Evolutionary conservation across 64 coral and sea anemone species (phyloP).

Genomic region (Montipora sp.): DNA sequence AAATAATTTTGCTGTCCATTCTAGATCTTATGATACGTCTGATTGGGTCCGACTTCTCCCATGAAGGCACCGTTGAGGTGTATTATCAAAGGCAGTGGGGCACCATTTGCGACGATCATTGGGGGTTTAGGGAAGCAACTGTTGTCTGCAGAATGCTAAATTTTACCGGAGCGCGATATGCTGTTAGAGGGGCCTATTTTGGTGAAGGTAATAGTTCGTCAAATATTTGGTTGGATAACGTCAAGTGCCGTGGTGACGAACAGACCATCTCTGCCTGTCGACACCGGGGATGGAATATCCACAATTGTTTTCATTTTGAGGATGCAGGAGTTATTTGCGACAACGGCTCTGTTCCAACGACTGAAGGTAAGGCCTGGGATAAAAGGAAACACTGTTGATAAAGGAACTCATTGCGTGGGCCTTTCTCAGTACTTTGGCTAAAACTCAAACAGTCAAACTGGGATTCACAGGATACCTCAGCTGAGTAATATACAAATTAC

Average conservation of each 20-base stretch:
- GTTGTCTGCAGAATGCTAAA: slow-evolving; percentile 79
- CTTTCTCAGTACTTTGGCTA: no score
- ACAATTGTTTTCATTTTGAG: slow-evolving; percentile 61
- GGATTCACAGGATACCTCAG: no score
- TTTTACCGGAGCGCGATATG: slow-evolving; percentile 46
- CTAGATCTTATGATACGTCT: slow-evolving; percentile 54
- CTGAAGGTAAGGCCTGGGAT: neutral
- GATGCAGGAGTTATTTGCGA: slow-evolving; percentile 64
- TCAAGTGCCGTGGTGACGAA: slow-evolving; percentile 65
- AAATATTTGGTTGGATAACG: slow-evolving; percentile 62
- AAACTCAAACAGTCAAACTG: no score
- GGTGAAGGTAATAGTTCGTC: slow-evolving; percentile 54
- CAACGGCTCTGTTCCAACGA: slow-evolving; percentile 6
- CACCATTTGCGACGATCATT: slow-evolving; percentile 68
- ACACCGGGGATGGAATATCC: slow-evolving; percentile 18
- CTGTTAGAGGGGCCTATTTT: slow-evolving; percentile 15
- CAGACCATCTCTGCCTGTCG: slow-evolving; percentile 35
- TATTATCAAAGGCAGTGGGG: slow-evolving; percentile 74
- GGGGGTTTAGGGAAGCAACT: slow-evolving; percentile 61
- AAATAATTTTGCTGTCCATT: neutral
- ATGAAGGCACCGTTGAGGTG: slow-evolving; percentile 81
- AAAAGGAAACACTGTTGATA: no score
- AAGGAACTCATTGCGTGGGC: no score
- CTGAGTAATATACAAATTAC: no score
- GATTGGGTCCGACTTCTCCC: slow-evolving; percentile 31